phyloP scores from a whole-genome alignment of 2,797 vertebrate genomes.

The Microctenopoma steveboyesi region DNA sequence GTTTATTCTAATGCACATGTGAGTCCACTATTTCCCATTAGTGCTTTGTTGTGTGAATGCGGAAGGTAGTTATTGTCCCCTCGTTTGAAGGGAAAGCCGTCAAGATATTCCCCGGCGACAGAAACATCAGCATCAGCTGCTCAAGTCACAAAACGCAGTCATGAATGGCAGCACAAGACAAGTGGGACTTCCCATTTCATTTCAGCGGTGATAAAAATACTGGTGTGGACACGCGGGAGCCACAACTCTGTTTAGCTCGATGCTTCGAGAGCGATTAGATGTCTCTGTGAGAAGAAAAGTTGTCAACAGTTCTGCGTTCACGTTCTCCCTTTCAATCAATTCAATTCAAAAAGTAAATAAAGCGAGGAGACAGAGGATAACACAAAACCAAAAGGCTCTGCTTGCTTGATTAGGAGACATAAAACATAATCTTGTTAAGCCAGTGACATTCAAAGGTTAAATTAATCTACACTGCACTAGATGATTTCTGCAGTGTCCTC shows the following conservation, averaged over 20 bases:
- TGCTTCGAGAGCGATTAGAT: constrained; percentile 5
- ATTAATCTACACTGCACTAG: constrained; percentile 13
- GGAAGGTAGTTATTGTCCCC: background rate
- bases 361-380: background rate
- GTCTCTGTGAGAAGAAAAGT: constrained; percentile 1
- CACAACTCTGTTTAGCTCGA: constrained; percentile 1
- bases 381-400: background rate
- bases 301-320: background rate
- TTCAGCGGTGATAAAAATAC: constrained; percentile 11
- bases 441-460: constrained; percentile 20
- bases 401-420: constrained; percentile 9
- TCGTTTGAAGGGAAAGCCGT: constrained; percentile 14
- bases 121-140: background rate
- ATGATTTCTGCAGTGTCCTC: constrained; percentile 12
- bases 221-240: constrained; percentile 18
- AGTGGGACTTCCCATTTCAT: constrained; percentile 16
- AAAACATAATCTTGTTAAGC: constrained; percentile 36
- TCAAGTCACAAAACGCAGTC: constrained; percentile 19
- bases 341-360: constrained; percentile 11
- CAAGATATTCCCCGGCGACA: constrained; percentile 20
- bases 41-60: constrained; percentile 20
- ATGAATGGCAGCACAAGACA: background rate
- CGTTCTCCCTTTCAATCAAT: constrained; percentile 4
- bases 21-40: constrained; percentile 19
- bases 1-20: constrained; percentile 40